Evolutionary conservation across 2,797 vertebrate genomes (phyloP), one percentile per base, ranked within the genome.

Genomic region (Ptychobarbus kaznakovi): DNA sequence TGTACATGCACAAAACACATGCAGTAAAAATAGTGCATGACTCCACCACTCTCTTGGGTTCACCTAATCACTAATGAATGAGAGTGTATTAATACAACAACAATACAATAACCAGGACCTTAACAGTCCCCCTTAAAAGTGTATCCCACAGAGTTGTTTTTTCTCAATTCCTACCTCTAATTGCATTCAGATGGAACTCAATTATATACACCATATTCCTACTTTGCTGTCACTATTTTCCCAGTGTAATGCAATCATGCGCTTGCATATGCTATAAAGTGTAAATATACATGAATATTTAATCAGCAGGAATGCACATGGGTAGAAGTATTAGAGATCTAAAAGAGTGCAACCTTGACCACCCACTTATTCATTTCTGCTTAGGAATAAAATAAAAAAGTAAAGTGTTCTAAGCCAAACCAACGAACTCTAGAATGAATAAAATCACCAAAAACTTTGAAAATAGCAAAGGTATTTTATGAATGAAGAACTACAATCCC

Each of bases 51-150:
- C 69, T 61, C 35, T 38, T 61, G 13, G 42, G 40, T 38, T 8
- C 18, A 61, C 22, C 76, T 72, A 11, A 63, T 72, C 40, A 85
- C 22, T 72, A 79, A 85, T 72, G 66, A 79, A 85, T 63, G 65
- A 56, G 32, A 35, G 4, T 70, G 46, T 9, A 84, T 20, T 70
- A 46, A 70, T 69, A 69, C 40, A 72, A 53, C 7, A 70, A 18
- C 16, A 76, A 72, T 20, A 66, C 61, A 69, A 81, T 51, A 81
- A 18, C 28, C 18, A 65, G 78, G 8, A 13, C 79, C 44, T 51
- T 25, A 66, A 80, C 20, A 78, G 58, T 6, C 40, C 40, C 11
- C 32, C 49, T 76, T 56, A 61, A 77, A 77, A 42, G 22, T 16
- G 53, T 25, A 61, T 77, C 75, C 53, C 53, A 42, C 35, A 9